Base-by-base conservation (phyloP, 2,888 invertebrate species). In the Scotopteryx bipunctaria region DNA sequence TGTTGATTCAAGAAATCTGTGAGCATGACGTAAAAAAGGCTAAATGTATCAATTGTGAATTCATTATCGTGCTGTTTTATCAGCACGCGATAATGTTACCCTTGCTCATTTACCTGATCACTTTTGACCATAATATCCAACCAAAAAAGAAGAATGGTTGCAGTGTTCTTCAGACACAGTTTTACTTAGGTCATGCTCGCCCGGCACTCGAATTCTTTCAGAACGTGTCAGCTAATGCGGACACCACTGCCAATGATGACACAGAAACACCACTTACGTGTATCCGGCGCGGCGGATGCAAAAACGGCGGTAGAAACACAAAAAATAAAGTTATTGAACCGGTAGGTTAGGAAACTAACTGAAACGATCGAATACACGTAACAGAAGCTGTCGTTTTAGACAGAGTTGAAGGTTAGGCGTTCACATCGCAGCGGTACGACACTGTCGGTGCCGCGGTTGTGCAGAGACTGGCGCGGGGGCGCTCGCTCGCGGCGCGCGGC, bases 381-480 rank as follows among this genome's bases (percentile, higher is more conserved):
- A 85, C 77, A 76, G 72, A 81, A 77, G 83, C 89, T 89, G 89
- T 80, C 90, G 86, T 83, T 69, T 51, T 79, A 82, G 90, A 89
- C 90, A 88, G 88, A 76, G 66, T 78, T 68, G 68, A 70, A 79
- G 76, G 70, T 85, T 85, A 81, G 69, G 76, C 80, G 90, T 88
- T 90, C 86, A 90, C 90, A 90, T 90, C 80, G 86, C 90, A 90
- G 69, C 90, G 88, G 86, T 67, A 80, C 81, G 82, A 86, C 85
- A 86, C 87, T 80, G 81, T 82, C 79, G 77, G 88, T 84, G 87
- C 84, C 87, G 87, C 86, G 84, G 80, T 80, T 74, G 87, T 80
- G 83, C 84, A 81, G 71, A 85, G 87, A 89, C 89, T 89, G 82
- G 68, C 76, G 76, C 63, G 66, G 44, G 57, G 54, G 51, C 57